Percentiles rank a stretch among this genome's conserved stretches.
These are phyloP conservation scores for Anthopleura xanthogrammica DNA, from an alignment of 92 coral and sea anemone genomes.

Conservation along the genomic window DNA sequence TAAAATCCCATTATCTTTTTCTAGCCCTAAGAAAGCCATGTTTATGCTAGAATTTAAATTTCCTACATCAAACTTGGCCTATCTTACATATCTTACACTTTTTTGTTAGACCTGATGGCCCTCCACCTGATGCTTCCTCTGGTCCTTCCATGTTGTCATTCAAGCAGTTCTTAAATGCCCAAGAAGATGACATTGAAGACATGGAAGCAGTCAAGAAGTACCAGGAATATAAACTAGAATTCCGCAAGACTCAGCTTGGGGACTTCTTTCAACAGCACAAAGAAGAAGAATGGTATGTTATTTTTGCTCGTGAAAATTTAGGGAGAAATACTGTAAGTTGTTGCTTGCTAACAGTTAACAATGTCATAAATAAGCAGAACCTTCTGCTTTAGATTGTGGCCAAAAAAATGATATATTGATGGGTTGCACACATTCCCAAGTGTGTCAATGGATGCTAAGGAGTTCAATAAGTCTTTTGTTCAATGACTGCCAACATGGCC, in stretches of 20 bases:
- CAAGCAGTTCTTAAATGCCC: conserved; percentile 91
- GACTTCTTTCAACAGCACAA: conserved; percentile 93
- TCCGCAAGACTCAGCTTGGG: conserved; percentile 90
- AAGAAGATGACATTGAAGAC: conserved; percentile 92
- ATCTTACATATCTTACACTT: background rate
- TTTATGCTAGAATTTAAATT: background rate
- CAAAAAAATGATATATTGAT: too few relatives aligned
- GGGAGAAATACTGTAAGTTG: too few relatives aligned
- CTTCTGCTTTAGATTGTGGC: too few relatives aligned
- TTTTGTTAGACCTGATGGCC: conserved; percentile 44
- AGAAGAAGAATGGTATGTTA: conserved; percentile 95
- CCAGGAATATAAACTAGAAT: conserved; percentile 93
- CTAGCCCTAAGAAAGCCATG: too few relatives aligned
- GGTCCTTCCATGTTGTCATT: conserved; percentile 88
- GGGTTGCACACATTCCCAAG: too few relatives aligned
- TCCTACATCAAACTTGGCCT: too few relatives aligned
- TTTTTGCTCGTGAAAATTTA: background rate
- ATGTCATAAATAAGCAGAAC: too few relatives aligned
- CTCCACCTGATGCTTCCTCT: conserved; percentile 36
- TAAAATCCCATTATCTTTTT: too few relatives aligned
- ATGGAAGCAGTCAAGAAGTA: conserved; percentile 93
- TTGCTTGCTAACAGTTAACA: too few relatives aligned
- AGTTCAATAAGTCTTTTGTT: too few relatives aligned
- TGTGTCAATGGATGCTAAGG: too few relatives aligned
- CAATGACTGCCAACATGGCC: too few relatives aligned